Percentiles rank a stretch among this genome's conserved stretches.
phyloP scores from a whole-genome alignment of 2,888 invertebrate species.

The Platycnemis pennipes region DNA sequence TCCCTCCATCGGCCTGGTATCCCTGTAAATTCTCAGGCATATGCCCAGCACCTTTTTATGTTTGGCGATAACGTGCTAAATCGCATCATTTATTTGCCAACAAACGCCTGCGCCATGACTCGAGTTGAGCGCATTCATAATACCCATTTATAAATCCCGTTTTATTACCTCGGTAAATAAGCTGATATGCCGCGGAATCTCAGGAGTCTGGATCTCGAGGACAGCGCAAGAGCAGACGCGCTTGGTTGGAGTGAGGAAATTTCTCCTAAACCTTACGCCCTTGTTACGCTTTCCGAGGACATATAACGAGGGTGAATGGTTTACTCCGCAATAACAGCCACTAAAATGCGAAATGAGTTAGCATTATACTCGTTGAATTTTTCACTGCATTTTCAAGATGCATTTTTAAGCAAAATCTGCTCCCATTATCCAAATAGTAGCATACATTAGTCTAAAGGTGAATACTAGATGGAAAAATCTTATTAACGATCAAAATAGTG shows the following conservation, averaged over 20 bases:
- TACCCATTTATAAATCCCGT: slow-evolving; percentile 20
- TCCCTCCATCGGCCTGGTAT: background rate
- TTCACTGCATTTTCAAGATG: too few species aligned
- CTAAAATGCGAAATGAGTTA: background rate
- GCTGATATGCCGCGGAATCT: background rate
- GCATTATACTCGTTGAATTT: background rate
- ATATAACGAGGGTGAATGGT: background rate
- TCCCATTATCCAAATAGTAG: too few species aligned
- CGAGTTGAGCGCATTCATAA: slow-evolving; percentile 29
- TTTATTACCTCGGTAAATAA: background rate
- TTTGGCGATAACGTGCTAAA: slow-evolving; percentile 30
- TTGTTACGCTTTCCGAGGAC: background rate
- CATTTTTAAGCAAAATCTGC: too few species aligned
- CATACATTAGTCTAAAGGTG: too few species aligned
- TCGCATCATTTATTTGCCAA: slow-evolving; percentile 36
- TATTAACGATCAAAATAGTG: too few species aligned
- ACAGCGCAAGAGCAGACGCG: slow-evolving; percentile 24
- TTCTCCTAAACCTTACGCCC: background rate
- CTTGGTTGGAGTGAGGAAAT: background rate
- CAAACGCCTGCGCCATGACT: background rate
- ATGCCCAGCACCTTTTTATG: slow-evolving; percentile 23
- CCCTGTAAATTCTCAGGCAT: background rate
- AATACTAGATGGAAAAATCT: too few species aligned
- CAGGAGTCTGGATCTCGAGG: background rate
- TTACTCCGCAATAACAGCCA: background rate